phyloP scores from a whole-genome alignment of 2,113 vertebrate species.

The pig (Sus scrofa) region T2T-Sscrofa CM000813.6:107680501-107681000 shows the following conservation, averaged over 20 bases:
- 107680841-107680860: neutral
- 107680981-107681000: neutral
- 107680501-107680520: conserved; percentile 81
- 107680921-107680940: neutral
- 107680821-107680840: neutral
- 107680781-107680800: neutral
- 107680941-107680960: neutral
- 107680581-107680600: conserved; percentile 17
- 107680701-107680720: neutral
- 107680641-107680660: neutral
- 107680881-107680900: neutral
- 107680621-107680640: neutral
- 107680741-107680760: neutral
- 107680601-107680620: neutral
- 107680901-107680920: neutral
- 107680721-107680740: neutral
- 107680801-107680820: neutral
- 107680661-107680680: neutral
- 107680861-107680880: neutral
- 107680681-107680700: neutral
- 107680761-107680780: neutral
- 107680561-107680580: conserved; percentile 13
- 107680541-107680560: conserved; percentile 75
- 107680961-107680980: neutral
- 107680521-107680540: conserved; percentile 87